These are phyloP conservation scores for Rana temporaria DNA, from an alignment of 2,113 vertebrate species.

Conservation along the genomic window DNA sequence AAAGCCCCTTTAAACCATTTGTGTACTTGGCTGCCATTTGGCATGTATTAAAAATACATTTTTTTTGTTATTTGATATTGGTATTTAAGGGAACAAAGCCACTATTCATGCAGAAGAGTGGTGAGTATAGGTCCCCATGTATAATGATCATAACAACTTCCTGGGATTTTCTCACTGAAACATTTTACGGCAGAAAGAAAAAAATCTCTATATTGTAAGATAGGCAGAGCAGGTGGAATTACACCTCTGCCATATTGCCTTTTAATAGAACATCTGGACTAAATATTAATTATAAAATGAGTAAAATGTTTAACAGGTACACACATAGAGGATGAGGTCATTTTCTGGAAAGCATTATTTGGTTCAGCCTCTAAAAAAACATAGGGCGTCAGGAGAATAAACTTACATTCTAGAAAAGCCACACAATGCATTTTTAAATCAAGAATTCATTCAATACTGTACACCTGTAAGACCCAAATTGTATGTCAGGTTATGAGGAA, in stretches of 20 bases:
- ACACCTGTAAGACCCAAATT: constrained; percentile 74
- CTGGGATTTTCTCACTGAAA: constrained; percentile 1
- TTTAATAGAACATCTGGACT: constrained; percentile 70
- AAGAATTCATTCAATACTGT: constrained; percentile 69
- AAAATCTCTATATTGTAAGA: not conserved
- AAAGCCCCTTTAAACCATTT: too few relatives aligned
- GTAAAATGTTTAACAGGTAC: constrained; percentile 74
- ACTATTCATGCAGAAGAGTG: too few relatives aligned
- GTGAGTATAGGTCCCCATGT: not conserved
- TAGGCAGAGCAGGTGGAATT: constrained; percentile 7
- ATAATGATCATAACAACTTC: not conserved
- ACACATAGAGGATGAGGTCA: constrained; percentile 73
- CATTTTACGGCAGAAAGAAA: not conserved
- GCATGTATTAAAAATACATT: too few relatives aligned
- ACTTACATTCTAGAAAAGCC: constrained; percentile 66
- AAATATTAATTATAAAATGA: constrained; percentile 72
- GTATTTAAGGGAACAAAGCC: not conserved
- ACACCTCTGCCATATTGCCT: constrained; percentile 26
- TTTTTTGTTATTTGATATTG: too few relatives aligned
- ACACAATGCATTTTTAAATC: constrained; percentile 69
- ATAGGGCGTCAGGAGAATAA: constrained; percentile 61
- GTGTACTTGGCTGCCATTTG: too few relatives aligned
- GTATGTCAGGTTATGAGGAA: constrained; percentile 72
- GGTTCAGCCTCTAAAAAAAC: constrained; percentile 69
- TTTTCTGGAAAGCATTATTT: constrained; percentile 72